Conservation (phyloP, 2,888 invertebrate genomes). For the Caenorhabditis doughertyi region DNA sequence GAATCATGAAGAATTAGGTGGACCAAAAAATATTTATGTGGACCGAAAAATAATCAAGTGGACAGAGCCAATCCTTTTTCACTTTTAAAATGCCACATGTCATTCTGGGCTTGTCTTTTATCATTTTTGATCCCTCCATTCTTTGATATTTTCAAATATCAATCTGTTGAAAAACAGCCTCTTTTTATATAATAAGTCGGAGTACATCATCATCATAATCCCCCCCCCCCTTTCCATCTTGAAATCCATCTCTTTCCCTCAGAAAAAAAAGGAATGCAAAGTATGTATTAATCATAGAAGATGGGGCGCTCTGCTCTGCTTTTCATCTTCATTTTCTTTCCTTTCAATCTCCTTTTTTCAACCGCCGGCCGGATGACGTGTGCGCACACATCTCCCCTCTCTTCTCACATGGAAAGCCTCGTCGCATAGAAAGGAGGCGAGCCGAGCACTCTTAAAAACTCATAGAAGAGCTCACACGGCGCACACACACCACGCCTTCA, state of each 20-base stretch:
- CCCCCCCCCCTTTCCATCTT: not conserved
- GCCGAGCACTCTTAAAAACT: not conserved
- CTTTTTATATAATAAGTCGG: not conserved
- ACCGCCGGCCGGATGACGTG: slow-evolving; percentile 26
- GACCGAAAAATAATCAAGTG: too few species aligned
- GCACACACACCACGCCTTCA: slow-evolving; percentile 16
- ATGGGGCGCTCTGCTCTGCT: slow-evolving; percentile 18
- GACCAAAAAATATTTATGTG: too few species aligned
- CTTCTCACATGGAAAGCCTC: too few species aligned
- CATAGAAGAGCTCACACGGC: not conserved
- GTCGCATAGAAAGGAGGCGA: not conserved
- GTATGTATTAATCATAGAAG: slow-evolving; percentile 42
- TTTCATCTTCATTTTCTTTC: slow-evolving; percentile 7
- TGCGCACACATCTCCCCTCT: too few species aligned
- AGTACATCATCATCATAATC: slow-evolving; percentile 1
- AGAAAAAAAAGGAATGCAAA: not conserved
- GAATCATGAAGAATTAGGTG: too few species aligned
- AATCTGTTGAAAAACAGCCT: too few species aligned
- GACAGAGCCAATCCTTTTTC: too few species aligned
- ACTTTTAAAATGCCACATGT: too few species aligned
- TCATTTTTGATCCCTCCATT: too few species aligned
- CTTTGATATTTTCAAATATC: too few species aligned
- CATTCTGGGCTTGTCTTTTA: too few species aligned
- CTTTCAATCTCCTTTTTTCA: not conserved
- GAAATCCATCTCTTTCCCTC: not conserved